These are phyloP conservation scores for Diadromus collaris DNA, from an alignment of 2,888 invertebrate species.

Conservation along the genomic window DNA sequence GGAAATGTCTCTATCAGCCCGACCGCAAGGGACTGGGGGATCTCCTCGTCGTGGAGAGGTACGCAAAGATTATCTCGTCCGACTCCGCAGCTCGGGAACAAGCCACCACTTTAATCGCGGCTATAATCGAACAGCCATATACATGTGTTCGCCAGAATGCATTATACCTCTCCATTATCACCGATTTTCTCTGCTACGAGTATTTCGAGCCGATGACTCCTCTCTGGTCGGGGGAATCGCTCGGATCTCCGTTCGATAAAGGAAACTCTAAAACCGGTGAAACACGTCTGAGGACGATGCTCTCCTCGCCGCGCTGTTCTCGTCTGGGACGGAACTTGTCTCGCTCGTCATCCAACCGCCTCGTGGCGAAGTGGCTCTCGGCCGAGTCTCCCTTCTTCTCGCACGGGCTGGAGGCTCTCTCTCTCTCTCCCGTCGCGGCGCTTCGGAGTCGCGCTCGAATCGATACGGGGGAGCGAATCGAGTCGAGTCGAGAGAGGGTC, in stretches of 20 bases:
- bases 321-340: slow-evolving; percentile 29
- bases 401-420: slow-evolving; percentile 58
- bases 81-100: slow-evolving; percentile 24
- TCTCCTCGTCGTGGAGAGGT: not conserved
- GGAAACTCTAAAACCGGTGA: slow-evolving; percentile 52
- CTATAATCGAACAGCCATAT: slow-evolving; percentile 30
- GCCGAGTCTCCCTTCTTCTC: slow-evolving; percentile 58
- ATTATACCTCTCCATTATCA: slow-evolving; percentile 41
- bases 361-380: slow-evolving; percentile 60
- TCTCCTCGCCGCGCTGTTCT: slow-evolving; percentile 40
- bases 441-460: slow-evolving; percentile 67
- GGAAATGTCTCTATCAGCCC: not conserved
- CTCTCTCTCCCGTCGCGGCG: slow-evolving; percentile 63
- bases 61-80: slow-evolving; percentile 35
- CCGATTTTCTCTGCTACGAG: slow-evolving; percentile 32
- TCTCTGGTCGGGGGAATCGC: slow-evolving; percentile 32
- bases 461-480: slow-evolving; percentile 66
- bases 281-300: slow-evolving; percentile 40
- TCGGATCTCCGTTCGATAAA: slow-evolving; percentile 52
- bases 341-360: slow-evolving; percentile 39
- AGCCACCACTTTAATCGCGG: slow-evolving; percentile 45
- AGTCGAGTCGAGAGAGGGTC: slow-evolving; percentile 69
- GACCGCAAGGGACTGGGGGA: not conserved
- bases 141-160: slow-evolving; percentile 8
- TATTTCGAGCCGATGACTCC: slow-evolving; percentile 35